Evolutionary conservation across 92 coral and sea anemone species (phyloP).

Genomic region (Palythoa heliodiscus): DNA sequence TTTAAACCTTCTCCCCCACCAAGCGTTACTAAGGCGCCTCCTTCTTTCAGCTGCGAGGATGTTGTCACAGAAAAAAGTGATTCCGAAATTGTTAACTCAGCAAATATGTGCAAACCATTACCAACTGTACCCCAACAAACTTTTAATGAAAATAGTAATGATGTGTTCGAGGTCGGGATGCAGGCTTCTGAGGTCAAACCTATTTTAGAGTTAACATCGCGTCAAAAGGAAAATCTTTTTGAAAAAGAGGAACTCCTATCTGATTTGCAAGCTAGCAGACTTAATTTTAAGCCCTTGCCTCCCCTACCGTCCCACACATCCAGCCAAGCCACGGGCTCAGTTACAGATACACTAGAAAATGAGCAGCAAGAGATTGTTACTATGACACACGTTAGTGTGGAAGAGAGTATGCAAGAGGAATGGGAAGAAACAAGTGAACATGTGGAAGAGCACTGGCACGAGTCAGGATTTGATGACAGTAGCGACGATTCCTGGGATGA

Average conservation of each 20-base stretch:
- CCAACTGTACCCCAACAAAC: conserved; percentile 6
- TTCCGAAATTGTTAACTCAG: not conserved
- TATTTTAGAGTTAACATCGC: not conserved
- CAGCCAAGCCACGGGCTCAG: too few species aligned
- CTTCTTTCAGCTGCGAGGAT: not conserved
- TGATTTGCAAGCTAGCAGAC: not conserved
- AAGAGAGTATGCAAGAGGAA: not conserved
- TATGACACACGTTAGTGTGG: not conserved
- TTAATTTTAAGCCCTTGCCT: conserved; percentile 1
- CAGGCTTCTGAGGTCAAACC: not conserved
- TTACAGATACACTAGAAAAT: not conserved
- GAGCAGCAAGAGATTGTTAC: not conserved
- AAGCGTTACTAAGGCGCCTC: not conserved
- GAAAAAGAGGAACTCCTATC: not conserved
- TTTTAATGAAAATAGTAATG: not conserved
- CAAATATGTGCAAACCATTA: not conserved
- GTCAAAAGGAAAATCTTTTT: not conserved
- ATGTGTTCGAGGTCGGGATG: not conserved
- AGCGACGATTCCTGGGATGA: conserved; percentile 26
- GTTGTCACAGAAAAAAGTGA: not conserved
- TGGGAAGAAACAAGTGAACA: not conserved
- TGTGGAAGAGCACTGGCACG: not conserved
- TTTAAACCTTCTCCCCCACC: conserved; percentile 61
- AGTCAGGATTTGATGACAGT: not conserved
- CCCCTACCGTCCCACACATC: conserved; percentile 4